These are phyloP conservation scores for Archips xylosteana DNA, from an alignment of 2,888 invertebrate species.

Conservation along the genomic window DNA sequence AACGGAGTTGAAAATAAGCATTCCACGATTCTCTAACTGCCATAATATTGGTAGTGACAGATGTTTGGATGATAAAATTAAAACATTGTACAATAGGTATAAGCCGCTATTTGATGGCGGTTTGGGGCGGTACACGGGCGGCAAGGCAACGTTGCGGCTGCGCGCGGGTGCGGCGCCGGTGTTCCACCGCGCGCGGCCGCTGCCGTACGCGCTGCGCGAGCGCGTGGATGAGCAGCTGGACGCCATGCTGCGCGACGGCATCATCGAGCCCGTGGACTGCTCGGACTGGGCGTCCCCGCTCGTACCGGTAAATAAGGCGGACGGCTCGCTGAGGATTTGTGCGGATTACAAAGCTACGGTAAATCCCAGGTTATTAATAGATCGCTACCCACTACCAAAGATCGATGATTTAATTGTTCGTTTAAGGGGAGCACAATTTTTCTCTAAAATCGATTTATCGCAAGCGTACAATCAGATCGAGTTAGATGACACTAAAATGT, in stretches of 20 bases:
- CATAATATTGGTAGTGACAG: too few species aligned
- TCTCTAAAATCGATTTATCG: slow-evolving; percentile 29
- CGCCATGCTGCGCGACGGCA: slow-evolving; percentile 24
- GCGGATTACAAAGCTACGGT: slow-evolving; percentile 34
- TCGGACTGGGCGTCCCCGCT: slow-evolving; percentile 34
- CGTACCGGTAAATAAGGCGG: slow-evolving; percentile 16
- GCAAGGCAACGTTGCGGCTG: too few species aligned
- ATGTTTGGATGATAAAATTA: too few species aligned
- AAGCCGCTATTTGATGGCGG: too few species aligned
- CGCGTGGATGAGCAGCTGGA: too few species aligned
- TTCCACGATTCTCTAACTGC: too few species aligned
- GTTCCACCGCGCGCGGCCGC: slow-evolving; percentile 24
- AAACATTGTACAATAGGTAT: too few species aligned
- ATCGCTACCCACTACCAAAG: slow-evolving; percentile 22
- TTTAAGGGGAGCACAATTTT: slow-evolving; percentile 20
- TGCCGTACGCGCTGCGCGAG: slow-evolving; percentile 6
- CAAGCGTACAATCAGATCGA: slow-evolving; percentile 28
- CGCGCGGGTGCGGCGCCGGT: neutral
- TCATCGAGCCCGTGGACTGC: slow-evolving; percentile 31
- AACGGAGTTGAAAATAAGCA: too few species aligned
- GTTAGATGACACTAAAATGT: slow-evolving; percentile 8
- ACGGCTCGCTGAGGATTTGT: slow-evolving; percentile 23
- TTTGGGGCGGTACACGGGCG: too few species aligned
- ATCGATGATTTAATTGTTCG: slow-evolving; percentile 23
- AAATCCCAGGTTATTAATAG: slow-evolving; percentile 4